Base-by-base conservation (phyloP, 2,888 invertebrate species). In the Crioceris asparagi region DNA sequence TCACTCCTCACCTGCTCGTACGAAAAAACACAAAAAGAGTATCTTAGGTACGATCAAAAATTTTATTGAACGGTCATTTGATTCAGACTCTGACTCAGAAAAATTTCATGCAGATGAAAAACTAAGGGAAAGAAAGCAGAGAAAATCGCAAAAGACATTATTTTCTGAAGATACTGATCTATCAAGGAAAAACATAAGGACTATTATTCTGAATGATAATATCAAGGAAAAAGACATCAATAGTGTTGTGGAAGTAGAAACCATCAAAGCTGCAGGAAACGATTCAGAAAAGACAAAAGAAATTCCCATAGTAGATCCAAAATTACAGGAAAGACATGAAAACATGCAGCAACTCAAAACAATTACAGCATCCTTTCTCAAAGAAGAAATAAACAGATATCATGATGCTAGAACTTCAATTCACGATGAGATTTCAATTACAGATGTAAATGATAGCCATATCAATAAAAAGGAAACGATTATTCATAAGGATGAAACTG, bases 61-160 rank as follows among this genome's bases (percentile, higher is more conserved):
- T 32, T 59, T 64, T 36, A 63, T 63, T 27, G 55, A 56, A 32
- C 60, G 60, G 45, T 65, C 65, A 11, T 53, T 60, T 12, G 64
- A 63, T 34, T 62, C 64, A 23, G 63, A 64, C 44, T 62, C 62
- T 6, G 65, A 65, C 41, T 61, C 64, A 5, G 63, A 63, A 44
- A 61, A 58, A 50, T 57, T 59, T 47, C 56, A 59, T 3, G 54
- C 58, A 5, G 58, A 56, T 42, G 57, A 56, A 43, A 51, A 51
- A 34, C 54, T 47, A 45, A 59, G 50, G 45, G 56, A 50, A 46
- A 50, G 49, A 11, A 52, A 48, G 32, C 46, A 50, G 23, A 54
- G 51, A 40, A 51, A 45, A 39, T n/a, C n/a, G n/a, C n/a, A n/a
- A n/a, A n/a, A n/a, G n/a, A n/a, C n/a, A n/a, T n/a, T n/a, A n/a